Base-by-base conservation (phyloP, 1,140 invertebrate genomes). In the Magallana angulata region DNA sequence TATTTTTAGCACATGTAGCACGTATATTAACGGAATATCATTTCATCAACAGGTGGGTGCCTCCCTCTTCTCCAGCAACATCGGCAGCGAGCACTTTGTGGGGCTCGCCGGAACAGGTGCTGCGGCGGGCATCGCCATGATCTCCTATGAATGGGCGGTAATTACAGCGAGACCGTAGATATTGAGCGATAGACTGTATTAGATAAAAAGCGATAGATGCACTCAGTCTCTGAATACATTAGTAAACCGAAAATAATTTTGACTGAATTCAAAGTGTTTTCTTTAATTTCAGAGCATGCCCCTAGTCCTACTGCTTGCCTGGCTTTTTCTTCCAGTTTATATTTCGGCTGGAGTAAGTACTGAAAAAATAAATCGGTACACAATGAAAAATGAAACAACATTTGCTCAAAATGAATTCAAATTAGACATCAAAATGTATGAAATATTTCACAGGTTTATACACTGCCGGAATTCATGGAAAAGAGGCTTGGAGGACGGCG, bases 401-500 rank as follows among this genome's bases (percentile, higher is more conserved):
- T 48, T 48, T 48, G 36, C 36, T 48, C 5, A 48, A 48, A 48
- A 48, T 3, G 36, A 48, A 48, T 48, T 48, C 3, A 48, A 48
- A 48, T 48, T 48, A 24, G 1, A 48, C 36, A 48, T 48, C 36
- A 5, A 48, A 2, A 48, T 48, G 5, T 5, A 48, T 48, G 36
- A 48, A 48, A 48, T 48, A 48, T 84, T 76, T 84, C 85, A 14
- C 82, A 96, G 95, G 95, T 96, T 14, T 96, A 95, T 93, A 96
- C 96, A 6, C 94, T 96, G 93, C 96, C 96, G 5, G 96, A 96
- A 91, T 96, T 96, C 91, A 92, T 96, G 76, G 94, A 95, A 86
- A 96, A 96, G 87, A 91, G 96, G 83, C 96, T 96, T 92, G 96
- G 96, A 6, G 96, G 96, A 18, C 93, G 95, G 86, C 91, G 96